Percentiles rank a stretch among this genome's conserved stretches.
Evolutionary conservation across 2,797 vertebrate genomes (phyloP).

Genomic region (Anas georgica): DNA sequence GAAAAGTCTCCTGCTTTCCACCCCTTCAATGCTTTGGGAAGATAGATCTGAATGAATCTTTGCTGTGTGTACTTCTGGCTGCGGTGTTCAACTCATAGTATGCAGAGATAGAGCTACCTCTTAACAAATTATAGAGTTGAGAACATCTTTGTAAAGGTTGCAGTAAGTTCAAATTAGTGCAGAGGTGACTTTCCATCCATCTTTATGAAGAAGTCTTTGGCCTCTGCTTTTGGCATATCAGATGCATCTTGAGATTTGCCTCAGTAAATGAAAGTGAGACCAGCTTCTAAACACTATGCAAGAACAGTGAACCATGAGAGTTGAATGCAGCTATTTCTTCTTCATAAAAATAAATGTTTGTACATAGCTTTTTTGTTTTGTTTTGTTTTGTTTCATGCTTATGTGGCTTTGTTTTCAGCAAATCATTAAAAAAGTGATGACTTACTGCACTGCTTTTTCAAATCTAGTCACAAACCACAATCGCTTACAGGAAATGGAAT

Average conservation of each 20-base stretch:
- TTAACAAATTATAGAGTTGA: background rate
- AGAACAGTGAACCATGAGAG: background rate
- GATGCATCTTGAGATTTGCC: background rate
- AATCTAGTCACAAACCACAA: slow-evolving; percentile 88
- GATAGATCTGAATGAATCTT: background rate
- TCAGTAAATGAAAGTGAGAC: background rate
- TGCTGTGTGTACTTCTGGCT: background rate
- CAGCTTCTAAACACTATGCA: background rate
- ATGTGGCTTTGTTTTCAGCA: slow-evolving; percentile 79
- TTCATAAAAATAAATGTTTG: slow-evolving; percentile 66
- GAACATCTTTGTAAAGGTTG: background rate
- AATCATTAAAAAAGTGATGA: slow-evolving; percentile 78
- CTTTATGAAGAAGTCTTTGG: background rate
- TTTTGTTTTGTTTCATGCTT: slow-evolving; percentile 48
- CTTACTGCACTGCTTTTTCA: slow-evolving; percentile 81
- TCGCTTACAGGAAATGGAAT: slow-evolving; percentile 92
- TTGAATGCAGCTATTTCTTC: background rate
- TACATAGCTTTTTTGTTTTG: slow-evolving; percentile 35
- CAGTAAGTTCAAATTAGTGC: background rate
- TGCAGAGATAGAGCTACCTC: background rate
- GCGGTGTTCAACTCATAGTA: background rate
- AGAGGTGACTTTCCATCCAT: background rate
- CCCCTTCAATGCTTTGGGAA: background rate
- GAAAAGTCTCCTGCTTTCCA: background rate
- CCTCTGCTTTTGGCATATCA: background rate